Base-by-base conservation (phyloP, 2,888 invertebrate genomes). In the Eristalis tenax region DNA sequence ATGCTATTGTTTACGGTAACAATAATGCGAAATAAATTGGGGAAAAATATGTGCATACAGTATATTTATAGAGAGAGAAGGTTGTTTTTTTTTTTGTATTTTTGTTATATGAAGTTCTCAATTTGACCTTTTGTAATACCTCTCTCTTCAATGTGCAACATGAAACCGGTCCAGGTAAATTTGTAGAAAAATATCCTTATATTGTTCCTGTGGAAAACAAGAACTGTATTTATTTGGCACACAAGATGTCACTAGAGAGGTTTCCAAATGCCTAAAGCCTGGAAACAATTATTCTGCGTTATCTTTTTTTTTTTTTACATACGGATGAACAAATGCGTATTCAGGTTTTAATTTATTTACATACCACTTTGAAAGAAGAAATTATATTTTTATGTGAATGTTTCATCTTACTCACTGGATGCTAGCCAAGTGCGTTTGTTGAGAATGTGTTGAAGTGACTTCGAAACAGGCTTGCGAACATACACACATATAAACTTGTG, bases 1-100 rank as follows among this genome's bases (percentile, higher is more conserved):
- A 61, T 66, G 57, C 57, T 73, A 71, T 73, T 65, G 65, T 35
- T 79, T 79, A 79, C 73, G 68, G 35, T 80, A 80, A 74, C 59
- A 68, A 68, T 63, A 69, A 75, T 74, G 81, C 56, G 63, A 75
- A 81, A 68, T 57, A 75, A 75, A 57, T 68, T 18, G 74, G 68
- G 50, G 23, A 61, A 75, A 69, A 57, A 18, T 68, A 74, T 81
- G 63, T 69, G 63, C 56, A 68, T 69, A 75, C 59, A 61, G 73
- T 69, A 66, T 68, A 64, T 68, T 63, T 69, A 61, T 40, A 68
- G 35, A 77, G 68, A 75, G 74, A 81, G 71, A 64, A 68, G 43
- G 40, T 63, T 57, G 40, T 63, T 57, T n/a, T 50, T 50, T 50
- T 50, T 50, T 50, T 50, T 18, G 18, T 18, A 18, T 50, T 50